Evolutionary conservation across 2,888 invertebrate species (phyloP).

Genomic region (Serrognathus titanus): DNA sequence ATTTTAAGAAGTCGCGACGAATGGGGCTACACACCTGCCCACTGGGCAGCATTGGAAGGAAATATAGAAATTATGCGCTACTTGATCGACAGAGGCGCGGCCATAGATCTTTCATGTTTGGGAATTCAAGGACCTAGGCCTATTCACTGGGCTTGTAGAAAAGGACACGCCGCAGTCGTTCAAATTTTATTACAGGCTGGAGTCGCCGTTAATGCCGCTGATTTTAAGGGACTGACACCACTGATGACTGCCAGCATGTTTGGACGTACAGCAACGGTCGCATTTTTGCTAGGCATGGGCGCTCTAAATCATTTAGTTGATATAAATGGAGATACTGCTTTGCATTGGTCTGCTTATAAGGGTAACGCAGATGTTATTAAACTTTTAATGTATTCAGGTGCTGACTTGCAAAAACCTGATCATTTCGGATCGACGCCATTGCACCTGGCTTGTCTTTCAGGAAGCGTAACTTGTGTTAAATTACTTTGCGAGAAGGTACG

Average conservation of each 20-base stretch:
- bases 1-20: slow-evolving; percentile 79
- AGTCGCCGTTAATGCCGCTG: slow-evolving; percentile 84
- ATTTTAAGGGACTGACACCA: slow-evolving; percentile 86
- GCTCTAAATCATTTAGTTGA: slow-evolving; percentile 83
- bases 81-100: slow-evolving; percentile 77
- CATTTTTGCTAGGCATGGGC: slow-evolving; percentile 86
- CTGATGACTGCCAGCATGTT: slow-evolving; percentile 93
- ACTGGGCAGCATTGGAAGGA: slow-evolving; percentile 88
- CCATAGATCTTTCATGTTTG: slow-evolving; percentile 80
- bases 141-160: slow-evolving; percentile 91
- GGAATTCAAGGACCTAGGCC: slow-evolving; percentile 88
- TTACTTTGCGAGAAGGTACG: slow-evolving; percentile 81
- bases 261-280: slow-evolving; percentile 85
- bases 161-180: slow-evolving; percentile 87
- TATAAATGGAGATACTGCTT: slow-evolving; percentile 88
- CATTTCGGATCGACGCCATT: slow-evolving; percentile 90
- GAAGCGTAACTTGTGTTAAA: slow-evolving; percentile 81
- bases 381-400: slow-evolving; percentile 85
- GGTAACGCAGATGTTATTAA: slow-evolving; percentile 86
- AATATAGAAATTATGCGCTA: slow-evolving; percentile 88
- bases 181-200: slow-evolving; percentile 76
- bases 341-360: slow-evolving; percentile 94
- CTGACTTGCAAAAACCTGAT: slow-evolving; percentile 84
- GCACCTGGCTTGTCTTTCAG: slow-evolving; percentile 85
- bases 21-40: slow-evolving; percentile 90